Base-by-base conservation (phyloP, 2,797 vertebrate genomes). In the Thunnus albacares region DNA sequence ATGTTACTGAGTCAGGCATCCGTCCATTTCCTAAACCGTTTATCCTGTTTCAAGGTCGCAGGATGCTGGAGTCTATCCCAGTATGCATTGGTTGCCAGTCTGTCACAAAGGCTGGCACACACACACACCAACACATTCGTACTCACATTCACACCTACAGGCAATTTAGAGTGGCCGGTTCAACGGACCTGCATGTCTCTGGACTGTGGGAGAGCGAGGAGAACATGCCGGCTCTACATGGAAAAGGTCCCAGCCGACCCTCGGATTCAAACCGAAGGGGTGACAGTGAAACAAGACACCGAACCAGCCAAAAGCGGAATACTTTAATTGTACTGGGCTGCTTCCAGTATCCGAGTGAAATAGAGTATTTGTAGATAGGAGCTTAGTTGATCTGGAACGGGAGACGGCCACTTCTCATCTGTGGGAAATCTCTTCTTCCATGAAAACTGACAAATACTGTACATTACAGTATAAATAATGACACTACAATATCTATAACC, bases 21-120 rank as follows among this genome's bases (percentile, higher is more conserved):
- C 53, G 65, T 77, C 63, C 74, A 72, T 83, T 83, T 71, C 64
- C 76, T 75, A 77, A 87, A 84, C 62, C n/a, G 59, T 81, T 83
- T 72, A 77, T 72, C 69, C 30, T 15, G 65, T 69, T 38, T 82
- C 71, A 74, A 84, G 86, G 80, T 87, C 47, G 52, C 79, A 60
- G 71, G 53, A 61, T 11, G 30, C 83, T 89, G 78, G 74, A 90
- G 43, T 41, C 47, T 8, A 18, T 89, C 86, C 82, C 83, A 72
- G 80, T 22, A 33, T 61, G 58, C 75, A 43, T 45, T 13, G 33
- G 51, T 24, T 79, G 78, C 79, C 76, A 86, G 79, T 82, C 77
- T 70, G 43, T 81, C 84, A 69, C 68, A 71, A 70, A 41, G 24
- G 57, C 79, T 85, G 82, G 72, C 80, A 55, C 80, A 52, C 71